phyloP scores from a whole-genome alignment of 1,140 invertebrate species.

The Hypothenemus hampei region DNA sequence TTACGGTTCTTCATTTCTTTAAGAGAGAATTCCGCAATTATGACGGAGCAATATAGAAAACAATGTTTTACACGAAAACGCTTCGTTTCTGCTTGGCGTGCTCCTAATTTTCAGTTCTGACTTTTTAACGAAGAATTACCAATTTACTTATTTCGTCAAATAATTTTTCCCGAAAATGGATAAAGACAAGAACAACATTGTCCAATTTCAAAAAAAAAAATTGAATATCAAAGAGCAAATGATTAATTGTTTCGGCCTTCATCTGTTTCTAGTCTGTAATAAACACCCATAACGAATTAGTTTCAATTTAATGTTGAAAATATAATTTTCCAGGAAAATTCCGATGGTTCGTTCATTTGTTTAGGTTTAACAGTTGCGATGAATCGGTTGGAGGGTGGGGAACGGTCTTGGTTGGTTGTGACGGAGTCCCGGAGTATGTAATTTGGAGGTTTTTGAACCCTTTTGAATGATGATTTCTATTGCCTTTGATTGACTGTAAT shows the following conservation, averaged over 20 bases:
- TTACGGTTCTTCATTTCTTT: not conserved
- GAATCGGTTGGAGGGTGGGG: too few relatives aligned
- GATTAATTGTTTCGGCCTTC: too few relatives aligned
- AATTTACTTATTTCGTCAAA: not conserved
- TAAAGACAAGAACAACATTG: not conserved
- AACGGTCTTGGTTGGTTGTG: too few relatives aligned
- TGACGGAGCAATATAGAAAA: not conserved
- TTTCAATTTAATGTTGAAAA: not conserved
- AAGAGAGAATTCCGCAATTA: too few relatives aligned
- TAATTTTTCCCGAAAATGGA: not conserved
- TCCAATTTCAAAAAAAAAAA: not conserved
- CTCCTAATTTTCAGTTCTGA: not conserved
- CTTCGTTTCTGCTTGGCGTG: not conserved
- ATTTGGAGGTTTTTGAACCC: too few relatives aligned
- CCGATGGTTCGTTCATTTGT: too few relatives aligned
- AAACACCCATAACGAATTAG: not conserved
- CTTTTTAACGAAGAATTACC: not conserved
- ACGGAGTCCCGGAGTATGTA: too few relatives aligned
- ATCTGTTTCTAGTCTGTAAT: too few relatives aligned
- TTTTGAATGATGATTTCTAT: too few relatives aligned
- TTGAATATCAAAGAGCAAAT: not conserved
- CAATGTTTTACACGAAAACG: not conserved
- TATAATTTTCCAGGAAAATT: not conserved
- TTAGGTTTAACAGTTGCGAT: too few relatives aligned
- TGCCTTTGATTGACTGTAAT: too few relatives aligned